Conservation (phyloP, 2,888 invertebrate species). For the Morpho achilles region DNA sequence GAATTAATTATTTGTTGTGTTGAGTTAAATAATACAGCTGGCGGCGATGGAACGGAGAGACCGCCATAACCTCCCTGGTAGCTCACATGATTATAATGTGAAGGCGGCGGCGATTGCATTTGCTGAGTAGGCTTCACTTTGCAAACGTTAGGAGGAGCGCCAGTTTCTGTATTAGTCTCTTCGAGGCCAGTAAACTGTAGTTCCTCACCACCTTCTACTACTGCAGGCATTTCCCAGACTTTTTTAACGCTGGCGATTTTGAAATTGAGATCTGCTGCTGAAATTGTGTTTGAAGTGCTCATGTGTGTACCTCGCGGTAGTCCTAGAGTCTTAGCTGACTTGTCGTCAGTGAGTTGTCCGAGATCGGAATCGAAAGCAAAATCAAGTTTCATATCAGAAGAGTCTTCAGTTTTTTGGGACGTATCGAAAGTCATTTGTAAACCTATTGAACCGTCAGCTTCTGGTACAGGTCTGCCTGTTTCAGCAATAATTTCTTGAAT, state of each 20-base stretch:
- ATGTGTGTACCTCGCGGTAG: conserved; percentile 81
- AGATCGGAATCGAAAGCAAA: conserved; percentile 93
- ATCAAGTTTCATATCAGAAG: conserved; percentile 93
- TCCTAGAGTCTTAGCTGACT: conserved; percentile 72
- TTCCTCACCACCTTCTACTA: conserved; percentile 79
- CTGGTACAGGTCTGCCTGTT: conserved; percentile 50
- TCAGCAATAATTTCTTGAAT: conserved; percentile 71
- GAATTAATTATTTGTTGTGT: conserved; percentile 80
- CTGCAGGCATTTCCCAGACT: conserved; percentile 90
- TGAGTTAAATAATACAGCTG: conserved; percentile 89
- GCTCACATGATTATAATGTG: conserved; percentile 83
- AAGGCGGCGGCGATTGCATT: conserved; percentile 84
- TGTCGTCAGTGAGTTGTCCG: conserved; percentile 86
- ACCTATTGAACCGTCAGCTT: conserved; percentile 69
- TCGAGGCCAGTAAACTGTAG: conserved; percentile 67
- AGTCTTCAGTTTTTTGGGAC: conserved; percentile 83
- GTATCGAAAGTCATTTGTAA: conserved; percentile 84
- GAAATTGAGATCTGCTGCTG: conserved; percentile 93
- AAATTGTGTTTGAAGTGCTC: conserved; percentile 85
- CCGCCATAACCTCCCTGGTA: conserved; percentile 88
- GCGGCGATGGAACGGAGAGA: conserved; percentile 92
- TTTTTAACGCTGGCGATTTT: conserved; percentile 97
- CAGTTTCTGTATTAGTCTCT: conserved; percentile 65
- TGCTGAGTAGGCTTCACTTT: conserved; percentile 93
- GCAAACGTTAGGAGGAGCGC: conserved; percentile 85